Conservation (phyloP, 2,113 vertebrate genomes). For the Trichechus manatus region DNA sequence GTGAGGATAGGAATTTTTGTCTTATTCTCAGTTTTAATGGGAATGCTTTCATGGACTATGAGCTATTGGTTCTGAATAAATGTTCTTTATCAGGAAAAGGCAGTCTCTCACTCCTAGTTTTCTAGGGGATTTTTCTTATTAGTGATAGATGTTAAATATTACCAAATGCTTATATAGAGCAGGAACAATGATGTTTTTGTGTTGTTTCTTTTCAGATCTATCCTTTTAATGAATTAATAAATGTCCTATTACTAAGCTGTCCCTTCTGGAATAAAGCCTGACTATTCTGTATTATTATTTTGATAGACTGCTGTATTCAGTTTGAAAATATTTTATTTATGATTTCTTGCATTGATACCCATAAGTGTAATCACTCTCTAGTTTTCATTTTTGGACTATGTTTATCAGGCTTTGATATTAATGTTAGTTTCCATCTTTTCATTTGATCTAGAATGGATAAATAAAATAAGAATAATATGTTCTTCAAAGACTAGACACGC, state of each 20-base stretch:
- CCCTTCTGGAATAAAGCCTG: not conserved
- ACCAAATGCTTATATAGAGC: not conserved
- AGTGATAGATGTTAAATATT: not conserved
- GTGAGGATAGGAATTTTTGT: not conserved
- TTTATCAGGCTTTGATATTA: slow-evolving; percentile 22
- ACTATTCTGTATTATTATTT: not conserved
- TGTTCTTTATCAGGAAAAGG: not conserved
- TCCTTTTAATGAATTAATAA: not conserved
- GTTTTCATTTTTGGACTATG: not conserved
- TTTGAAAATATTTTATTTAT: slow-evolving; percentile 37
- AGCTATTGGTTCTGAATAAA: not conserved
- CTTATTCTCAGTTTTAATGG: not conserved
- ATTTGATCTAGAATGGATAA: not conserved
- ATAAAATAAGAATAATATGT: not conserved
- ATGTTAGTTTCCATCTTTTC: not conserved
- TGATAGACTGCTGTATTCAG: not conserved
- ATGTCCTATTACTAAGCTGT: not conserved
- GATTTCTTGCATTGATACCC: not conserved
- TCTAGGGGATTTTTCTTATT: not conserved
- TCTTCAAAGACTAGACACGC: not conserved
- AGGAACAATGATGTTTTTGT: not conserved
- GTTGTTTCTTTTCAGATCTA: not conserved
- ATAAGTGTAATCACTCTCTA: not conserved
- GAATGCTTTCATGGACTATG: not conserved
- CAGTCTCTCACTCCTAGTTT: not conserved